phyloP scores from a whole-genome alignment of 1,140 invertebrate species.

The Aphis craccivora region DNA sequence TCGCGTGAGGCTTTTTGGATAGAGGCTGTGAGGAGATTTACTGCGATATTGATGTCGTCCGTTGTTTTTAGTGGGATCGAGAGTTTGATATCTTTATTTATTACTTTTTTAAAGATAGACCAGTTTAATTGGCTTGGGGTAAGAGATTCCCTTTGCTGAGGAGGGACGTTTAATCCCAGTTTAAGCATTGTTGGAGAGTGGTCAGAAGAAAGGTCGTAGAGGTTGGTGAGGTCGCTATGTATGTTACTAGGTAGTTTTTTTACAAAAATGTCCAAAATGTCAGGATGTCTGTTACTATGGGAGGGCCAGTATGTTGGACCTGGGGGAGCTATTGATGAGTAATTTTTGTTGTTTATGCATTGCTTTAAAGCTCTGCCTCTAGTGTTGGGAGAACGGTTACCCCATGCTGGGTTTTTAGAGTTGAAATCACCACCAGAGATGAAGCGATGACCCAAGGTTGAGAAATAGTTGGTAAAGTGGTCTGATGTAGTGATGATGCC shows the following conservation, averaged over 20 bases:
- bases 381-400: not conserved
- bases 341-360: slow-evolving; percentile 14
- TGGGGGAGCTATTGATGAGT: not conserved
- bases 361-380: not conserved
- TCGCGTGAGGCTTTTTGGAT: too few species aligned
- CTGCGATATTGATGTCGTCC: too few species aligned
- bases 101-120: not conserved
- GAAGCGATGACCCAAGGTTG: not conserved
- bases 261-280: slow-evolving; percentile 29
- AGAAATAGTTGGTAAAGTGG: not conserved
- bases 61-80: too few species aligned
- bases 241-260: slow-evolving; percentile 40
- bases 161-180: slow-evolving; percentile 2
- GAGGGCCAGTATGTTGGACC: not conserved
- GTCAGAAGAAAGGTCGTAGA: not conserved
- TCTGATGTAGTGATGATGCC: not conserved
- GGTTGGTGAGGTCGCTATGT: slow-evolving; percentile 6
- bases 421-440: slow-evolving; percentile 2
- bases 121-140: slow-evolving; percentile 33
- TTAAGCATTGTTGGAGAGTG: slow-evolving; percentile 18
- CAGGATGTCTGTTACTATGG: not conserved
- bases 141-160: not conserved
- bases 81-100: too few species aligned
- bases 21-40: too few species aligned
- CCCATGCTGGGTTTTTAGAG: not conserved